These are phyloP conservation scores for Cheilosia scutellata DNA, from an alignment of 2,888 invertebrate species.

Conservation along the genomic window DNA sequence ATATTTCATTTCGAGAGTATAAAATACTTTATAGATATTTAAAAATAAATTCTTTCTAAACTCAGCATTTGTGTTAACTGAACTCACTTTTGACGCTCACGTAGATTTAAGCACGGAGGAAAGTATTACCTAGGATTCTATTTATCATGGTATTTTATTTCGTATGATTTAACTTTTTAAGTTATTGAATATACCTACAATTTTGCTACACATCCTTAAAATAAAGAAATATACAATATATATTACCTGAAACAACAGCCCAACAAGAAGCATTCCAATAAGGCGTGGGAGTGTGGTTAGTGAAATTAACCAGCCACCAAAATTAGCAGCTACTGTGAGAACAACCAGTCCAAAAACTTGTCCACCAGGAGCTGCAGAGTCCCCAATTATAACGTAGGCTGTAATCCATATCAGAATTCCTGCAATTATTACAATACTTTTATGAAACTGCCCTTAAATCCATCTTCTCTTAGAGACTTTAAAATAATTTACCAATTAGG, in stretches of 20 bases:
- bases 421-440: slow-evolving; percentile 77
- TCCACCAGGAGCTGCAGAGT: slow-evolving; percentile 93
- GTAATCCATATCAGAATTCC: slow-evolving; percentile 91
- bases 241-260: slow-evolving; percentile 87
- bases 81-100: too few relatives aligned
- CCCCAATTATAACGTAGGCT: slow-evolving; percentile 90
- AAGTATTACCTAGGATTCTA: too few relatives aligned
- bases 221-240: too few relatives aligned
- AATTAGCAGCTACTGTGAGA: slow-evolving; percentile 90
- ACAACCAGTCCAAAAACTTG: slow-evolving; percentile 91
- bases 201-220: too few relatives aligned
- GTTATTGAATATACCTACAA: too few relatives aligned
- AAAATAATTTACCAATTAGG: slow-evolving; percentile 86
- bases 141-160: too few relatives aligned
- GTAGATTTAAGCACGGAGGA: too few relatives aligned
- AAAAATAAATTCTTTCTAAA: too few relatives aligned
- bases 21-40: too few relatives aligned
- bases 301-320: slow-evolving; percentile 92
- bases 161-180: too few relatives aligned
- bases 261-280: slow-evolving; percentile 94
- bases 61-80: too few relatives aligned
- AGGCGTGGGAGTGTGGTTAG: slow-evolving; percentile 92
- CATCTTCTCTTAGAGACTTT: not conserved
- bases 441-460: not conserved
- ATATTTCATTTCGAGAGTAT: too few relatives aligned